A percentile compares a stretch with the other conserved stretches of the same genome.
Evolutionary conservation across 2,113 vertebrate genomes (phyloP).

Genomic region (Aix galericulata): DNA sequence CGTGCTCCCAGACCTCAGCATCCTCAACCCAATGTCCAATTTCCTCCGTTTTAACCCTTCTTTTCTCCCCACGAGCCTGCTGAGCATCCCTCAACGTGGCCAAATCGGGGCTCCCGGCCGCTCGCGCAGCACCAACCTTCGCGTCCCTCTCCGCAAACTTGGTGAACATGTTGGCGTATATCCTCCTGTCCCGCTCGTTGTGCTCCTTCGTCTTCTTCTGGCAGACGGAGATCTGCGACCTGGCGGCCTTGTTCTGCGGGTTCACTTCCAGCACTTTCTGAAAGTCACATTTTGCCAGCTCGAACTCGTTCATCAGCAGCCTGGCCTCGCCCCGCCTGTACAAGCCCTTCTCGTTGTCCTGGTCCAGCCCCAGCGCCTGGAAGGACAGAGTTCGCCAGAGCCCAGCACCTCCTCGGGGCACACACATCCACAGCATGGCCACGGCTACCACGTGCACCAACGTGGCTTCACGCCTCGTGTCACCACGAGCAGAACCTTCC

Average conservation of each 20-base stretch:
- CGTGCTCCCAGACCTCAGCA: background rate
- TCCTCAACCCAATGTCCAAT: background rate
- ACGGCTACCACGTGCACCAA: background rate
- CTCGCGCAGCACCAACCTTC: constrained; percentile 77
- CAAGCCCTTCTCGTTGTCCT: constrained; percentile 90
- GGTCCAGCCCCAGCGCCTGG: constrained; percentile 89
- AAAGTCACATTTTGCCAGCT: constrained; percentile 88
- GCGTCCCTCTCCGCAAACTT: constrained; percentile 94
- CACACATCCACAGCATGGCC: background rate
- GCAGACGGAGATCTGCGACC: constrained; percentile 86
- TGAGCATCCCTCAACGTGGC: fast-evolving
- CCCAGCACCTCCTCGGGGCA: background rate
- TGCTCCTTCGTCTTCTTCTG: constrained; percentile 91
- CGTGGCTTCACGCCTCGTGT: background rate
- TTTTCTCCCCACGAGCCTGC: background rate
- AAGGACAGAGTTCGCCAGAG: background rate
- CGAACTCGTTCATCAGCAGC: constrained; percentile 90
- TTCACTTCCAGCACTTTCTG: constrained; percentile 90
- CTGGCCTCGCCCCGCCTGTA: constrained; percentile 91
- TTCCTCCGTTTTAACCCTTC: background rate
- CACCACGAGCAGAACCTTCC: too few species aligned
- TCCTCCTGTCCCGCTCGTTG: constrained; percentile 90
- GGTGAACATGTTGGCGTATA: constrained; percentile 96
- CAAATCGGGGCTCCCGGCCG: background rate
- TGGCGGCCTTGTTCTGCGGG: constrained; percentile 88